Conservation (phyloP, 2,797 vertebrate species). For the Anniella stebbinsi region DNA sequence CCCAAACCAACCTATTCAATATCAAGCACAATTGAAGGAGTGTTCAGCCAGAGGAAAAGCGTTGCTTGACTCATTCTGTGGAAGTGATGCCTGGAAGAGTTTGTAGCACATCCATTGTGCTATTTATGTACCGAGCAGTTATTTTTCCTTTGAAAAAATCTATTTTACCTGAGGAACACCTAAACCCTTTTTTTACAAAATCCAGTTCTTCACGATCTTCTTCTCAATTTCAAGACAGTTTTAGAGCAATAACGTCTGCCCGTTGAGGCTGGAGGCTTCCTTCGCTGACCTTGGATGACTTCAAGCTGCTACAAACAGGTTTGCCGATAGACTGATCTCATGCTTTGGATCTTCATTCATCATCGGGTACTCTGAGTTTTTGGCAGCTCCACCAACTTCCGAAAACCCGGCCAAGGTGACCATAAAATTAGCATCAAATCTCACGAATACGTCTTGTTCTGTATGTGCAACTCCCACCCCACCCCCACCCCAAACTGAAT, state of each 20-base stretch:
- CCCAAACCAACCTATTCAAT: too few species aligned
- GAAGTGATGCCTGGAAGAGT: neutral
- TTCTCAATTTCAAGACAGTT: neutral
- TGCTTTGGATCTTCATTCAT: constrained; percentile 53
- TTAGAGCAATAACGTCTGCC: constrained; percentile 43
- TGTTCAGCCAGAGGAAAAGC: too few species aligned
- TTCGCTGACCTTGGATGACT: constrained; percentile 62
- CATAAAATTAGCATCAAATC: constrained; percentile 58
- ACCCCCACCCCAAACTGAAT: constrained; percentile 10
- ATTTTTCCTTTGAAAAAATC: neutral
- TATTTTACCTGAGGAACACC: neutral
- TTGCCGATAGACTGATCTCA: constrained; percentile 63
- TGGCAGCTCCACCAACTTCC: constrained; percentile 63
- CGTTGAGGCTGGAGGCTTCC: constrained; percentile 30
- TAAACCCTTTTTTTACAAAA: neutral
- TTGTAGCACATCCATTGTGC: neutral
- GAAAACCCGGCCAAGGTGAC: constrained; percentile 54
- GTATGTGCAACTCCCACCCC: constrained; percentile 40
- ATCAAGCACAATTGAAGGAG: neutral
- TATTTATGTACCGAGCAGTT: neutral
- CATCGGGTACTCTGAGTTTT: constrained; percentile 55
- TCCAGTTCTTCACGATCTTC: neutral
- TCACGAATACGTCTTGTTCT: neutral
- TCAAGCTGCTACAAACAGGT: constrained; percentile 44
- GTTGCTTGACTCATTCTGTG: too few species aligned